phyloP scores from a whole-genome alignment of 2,113 vertebrate genomes.

The Orthonyx spaldingii region DNA sequence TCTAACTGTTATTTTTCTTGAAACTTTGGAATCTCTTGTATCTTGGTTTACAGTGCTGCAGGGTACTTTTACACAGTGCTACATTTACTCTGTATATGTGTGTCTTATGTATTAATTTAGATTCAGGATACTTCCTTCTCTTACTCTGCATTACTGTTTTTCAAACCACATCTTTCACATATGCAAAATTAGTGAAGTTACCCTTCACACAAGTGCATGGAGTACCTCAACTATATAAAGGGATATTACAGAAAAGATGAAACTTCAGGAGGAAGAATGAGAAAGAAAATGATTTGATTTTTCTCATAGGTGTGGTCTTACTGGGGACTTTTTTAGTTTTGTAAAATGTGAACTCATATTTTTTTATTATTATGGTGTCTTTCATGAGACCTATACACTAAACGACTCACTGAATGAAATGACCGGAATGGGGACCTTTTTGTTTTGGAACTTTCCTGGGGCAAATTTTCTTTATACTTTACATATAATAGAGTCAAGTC shows the following conservation, averaged over 20 bases:
- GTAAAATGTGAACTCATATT: background rate
- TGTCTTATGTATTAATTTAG: background rate
- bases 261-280: background rate
- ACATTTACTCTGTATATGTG: background rate
- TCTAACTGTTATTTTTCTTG: background rate
- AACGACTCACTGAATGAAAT: background rate
- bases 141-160: background rate
- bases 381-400: background rate
- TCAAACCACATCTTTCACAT: background rate
- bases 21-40: background rate
- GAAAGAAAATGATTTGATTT: background rate
- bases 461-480: background rate
- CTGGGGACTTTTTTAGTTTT: background rate
- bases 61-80: too few relatives aligned
- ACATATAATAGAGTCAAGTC: background rate
- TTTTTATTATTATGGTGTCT: background rate
- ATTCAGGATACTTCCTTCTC: background rate
- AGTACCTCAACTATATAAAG: background rate
- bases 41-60: background rate
- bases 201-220: background rate
- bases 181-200: background rate
- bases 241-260: background rate
- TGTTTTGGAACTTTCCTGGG: background rate
- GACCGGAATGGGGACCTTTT: background rate
- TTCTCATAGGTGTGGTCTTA: background rate